Evolutionary conservation across 1,140 invertebrate genomes (phyloP), one percentile per base, ranked within the genome.

Genomic region (Trigoniulus corallinus): DNA sequence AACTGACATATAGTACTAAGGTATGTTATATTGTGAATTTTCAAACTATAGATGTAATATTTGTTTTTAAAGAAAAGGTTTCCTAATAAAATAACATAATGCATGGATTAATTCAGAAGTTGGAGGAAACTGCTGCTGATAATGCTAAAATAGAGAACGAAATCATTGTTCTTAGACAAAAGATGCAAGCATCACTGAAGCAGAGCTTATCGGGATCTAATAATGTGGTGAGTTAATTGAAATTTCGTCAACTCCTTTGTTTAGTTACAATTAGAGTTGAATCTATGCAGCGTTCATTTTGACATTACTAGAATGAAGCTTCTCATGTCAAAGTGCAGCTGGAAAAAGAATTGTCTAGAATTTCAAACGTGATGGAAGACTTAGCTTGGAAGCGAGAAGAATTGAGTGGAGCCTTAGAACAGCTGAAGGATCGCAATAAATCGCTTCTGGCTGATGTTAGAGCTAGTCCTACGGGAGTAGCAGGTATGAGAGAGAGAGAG

Each of bases 1-100:
- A 88, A 64, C 68, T 93, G 54, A 85, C 86, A 54, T 79, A 86
- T 65, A 88, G 88, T 70, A 88, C 87, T 58, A 88, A 88, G 78
- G 83, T 87, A 77, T 69, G 52, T 54, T 18, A 24, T 24, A 49
- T 29, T 37, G 27, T n/a, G n/a, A n/a, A n/a, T 47, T 50, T n/a
- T n/a, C n/a, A n/a, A n/a, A n/a, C n/a, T n/a, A n/a, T n/a, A 34
- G 29, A 34, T 34, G 29, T 15, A 7, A 34, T 7, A 15, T 34
- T 34, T 34, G 7, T 34, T 34, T 34, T 34, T 34, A 34, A 34
- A 7, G 29, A 7, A 34, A 34, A 7, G 29, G 29, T 34, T n/a
- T n/a, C n/a, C n/a, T n/a, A 37, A 4, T 7, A 34, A 44, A 26
- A 50, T 22, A 44, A 44, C 21, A 7, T 24, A 7, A 44, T 44